Conservation (phyloP, 2,888 invertebrate genomes). For the Mythimna pallens region DNA sequence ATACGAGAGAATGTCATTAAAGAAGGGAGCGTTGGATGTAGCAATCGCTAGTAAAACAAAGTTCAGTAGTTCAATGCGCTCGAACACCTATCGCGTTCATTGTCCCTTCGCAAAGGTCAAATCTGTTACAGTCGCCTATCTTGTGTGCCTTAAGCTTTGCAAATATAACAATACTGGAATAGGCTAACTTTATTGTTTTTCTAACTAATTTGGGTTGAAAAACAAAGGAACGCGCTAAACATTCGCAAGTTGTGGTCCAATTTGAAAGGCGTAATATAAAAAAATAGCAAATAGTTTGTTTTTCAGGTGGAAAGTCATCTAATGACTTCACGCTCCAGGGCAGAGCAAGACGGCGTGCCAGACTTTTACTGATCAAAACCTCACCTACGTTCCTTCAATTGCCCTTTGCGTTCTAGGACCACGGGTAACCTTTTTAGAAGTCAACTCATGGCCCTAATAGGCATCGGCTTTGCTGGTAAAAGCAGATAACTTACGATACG, state of each 20-base stretch:
- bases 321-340: no score
- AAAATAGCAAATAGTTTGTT: no score
- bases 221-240: constrained; percentile 10
- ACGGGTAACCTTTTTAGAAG: no score
- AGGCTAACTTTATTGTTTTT: neutral
- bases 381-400: no score
- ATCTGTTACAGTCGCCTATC: constrained; percentile 69
- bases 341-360: no score
- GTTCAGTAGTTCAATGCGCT: constrained; percentile 86
- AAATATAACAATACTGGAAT: constrained; percentile 34
- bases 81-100: constrained; percentile 80
- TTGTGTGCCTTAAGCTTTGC: constrained; percentile 48
- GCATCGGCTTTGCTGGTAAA: neutral
- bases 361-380: no score
- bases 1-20: constrained; percentile 70
- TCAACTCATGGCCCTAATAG: no score
- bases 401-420: no score
- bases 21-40: constrained; percentile 76
- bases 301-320: no score
- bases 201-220: constrained; percentile 11
- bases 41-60: constrained; percentile 82
- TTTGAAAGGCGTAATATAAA: neutral
- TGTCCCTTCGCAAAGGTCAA: constrained; percentile 84
- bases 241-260: no score
- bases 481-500: neutral